A percentile compares a stretch with the other conserved stretches of the same genome.
Conservation (phyloP, 35 echinoderm and acorn worm species). For the Patiria miniata region DNA sequence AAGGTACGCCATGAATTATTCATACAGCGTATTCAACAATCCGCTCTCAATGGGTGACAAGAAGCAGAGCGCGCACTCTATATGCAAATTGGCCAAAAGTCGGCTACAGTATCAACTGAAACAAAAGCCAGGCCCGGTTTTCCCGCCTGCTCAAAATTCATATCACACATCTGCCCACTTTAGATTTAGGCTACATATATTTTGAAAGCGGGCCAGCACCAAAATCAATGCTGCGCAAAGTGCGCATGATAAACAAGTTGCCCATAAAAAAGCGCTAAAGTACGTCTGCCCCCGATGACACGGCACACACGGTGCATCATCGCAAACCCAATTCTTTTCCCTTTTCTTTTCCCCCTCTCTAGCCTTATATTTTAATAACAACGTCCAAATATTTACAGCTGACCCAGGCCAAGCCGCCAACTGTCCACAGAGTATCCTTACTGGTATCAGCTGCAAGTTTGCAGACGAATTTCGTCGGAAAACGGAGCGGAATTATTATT, state of each 20-base stretch:
- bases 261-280: neutral
- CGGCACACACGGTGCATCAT: neutral
- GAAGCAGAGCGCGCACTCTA: too few species aligned
- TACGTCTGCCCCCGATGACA: slow-evolving; percentile 20
- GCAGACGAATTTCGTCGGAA: slow-evolving; percentile 25
- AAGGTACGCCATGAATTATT: too few species aligned
- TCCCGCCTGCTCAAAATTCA: neutral
- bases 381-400: slow-evolving; percentile 24
- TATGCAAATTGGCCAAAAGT: neutral
- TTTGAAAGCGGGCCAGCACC: neutral
- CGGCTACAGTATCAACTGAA: slow-evolving; percentile 4
- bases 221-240: slow-evolving; percentile 14
- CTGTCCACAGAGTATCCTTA: neutral
- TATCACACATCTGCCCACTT: slow-evolving; percentile 18
- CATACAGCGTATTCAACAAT: too few species aligned
- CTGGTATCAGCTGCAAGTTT: slow-evolving; percentile 2
- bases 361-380: slow-evolving; percentile 24
- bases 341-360: neutral
- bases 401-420: slow-evolving; percentile 4
- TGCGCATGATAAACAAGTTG: slow-evolving; percentile 5
- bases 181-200: slow-evolving; percentile 28
- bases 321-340: neutral
- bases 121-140: neutral
- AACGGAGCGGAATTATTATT: slow-evolving; percentile 19
- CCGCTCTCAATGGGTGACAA: too few species aligned